These are phyloP conservation scores for Cacatua alba DNA, from an alignment of 2,113 vertebrate species.

Conservation along the genomic window DNA sequence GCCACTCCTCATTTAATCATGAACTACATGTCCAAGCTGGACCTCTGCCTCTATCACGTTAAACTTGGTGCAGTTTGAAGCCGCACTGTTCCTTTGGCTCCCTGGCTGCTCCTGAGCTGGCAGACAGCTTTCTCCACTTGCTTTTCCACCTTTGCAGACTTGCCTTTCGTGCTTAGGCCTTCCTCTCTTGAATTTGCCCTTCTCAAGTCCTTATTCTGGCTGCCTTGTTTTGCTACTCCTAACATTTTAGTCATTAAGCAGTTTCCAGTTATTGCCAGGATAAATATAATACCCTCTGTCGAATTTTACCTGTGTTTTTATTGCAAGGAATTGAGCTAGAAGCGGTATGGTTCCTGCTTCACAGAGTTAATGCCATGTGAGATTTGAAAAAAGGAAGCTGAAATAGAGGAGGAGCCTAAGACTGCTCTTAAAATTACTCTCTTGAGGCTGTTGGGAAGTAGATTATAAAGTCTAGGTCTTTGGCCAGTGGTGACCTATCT, in stretches of 20 bases:
- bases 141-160: background rate
- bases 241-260: background rate
- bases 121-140: background rate
- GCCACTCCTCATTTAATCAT: background rate
- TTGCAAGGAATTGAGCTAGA: background rate
- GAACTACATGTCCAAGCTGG: accelerated
- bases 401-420: background rate
- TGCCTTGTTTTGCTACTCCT: background rate
- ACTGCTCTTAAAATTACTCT: background rate
- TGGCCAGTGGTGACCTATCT: background rate
- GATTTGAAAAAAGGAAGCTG: background rate
- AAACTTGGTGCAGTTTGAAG: background rate
- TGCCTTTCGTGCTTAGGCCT: background rate
- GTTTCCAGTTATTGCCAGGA: background rate
- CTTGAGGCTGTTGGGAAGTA: background rate
- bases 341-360: background rate
- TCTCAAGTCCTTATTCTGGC: background rate
- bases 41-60: background rate
- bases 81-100: background rate
- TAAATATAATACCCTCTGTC: background rate
- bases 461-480: background rate
- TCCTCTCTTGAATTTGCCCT: background rate
- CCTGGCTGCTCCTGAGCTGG: background rate
- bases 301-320: background rate
- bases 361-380: background rate